Evolutionary conservation across 2,888 invertebrate genomes (phyloP).

Genomic region (Dinocampus coccinellae): DNA sequence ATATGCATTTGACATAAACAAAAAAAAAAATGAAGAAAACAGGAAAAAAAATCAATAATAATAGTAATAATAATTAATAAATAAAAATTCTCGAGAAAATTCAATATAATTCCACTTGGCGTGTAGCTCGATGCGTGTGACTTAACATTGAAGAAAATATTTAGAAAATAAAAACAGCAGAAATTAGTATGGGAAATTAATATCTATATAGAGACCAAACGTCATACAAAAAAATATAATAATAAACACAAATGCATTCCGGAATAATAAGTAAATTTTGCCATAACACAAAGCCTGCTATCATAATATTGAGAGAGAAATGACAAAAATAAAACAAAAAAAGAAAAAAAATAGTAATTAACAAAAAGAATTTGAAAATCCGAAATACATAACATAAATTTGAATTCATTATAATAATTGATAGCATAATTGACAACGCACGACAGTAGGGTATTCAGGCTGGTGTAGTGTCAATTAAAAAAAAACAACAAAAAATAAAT

Average conservation of each 20-base stretch:
- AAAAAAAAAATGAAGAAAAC: too few relatives aligned
- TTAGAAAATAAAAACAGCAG: neutral
- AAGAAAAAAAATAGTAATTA: neutral
- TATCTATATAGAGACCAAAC: too few relatives aligned
- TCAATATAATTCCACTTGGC: conserved; percentile 40
- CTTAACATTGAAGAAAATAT: conserved; percentile 15
- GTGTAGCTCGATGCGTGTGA: conserved; percentile 34
- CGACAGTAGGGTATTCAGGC: conserved; percentile 41
- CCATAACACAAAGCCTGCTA: conserved; percentile 41
- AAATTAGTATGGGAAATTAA: neutral
- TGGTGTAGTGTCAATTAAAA: conserved; percentile 44
- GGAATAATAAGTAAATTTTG: conserved; percentile 46
- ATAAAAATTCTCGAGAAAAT: conserved; percentile 25
- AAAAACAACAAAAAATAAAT: conserved; percentile 29
- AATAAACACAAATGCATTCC: conserved; percentile 41
- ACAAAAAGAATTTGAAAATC: too few relatives aligned
- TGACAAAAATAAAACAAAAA: neutral
- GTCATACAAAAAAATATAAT: neutral
- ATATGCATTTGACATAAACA: neutral
- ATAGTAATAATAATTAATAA: too few relatives aligned
- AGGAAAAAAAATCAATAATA: too few relatives aligned
- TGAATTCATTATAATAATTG: conserved; percentile 48
- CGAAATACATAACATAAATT: too few relatives aligned
- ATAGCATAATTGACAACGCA: conserved; percentile 42
- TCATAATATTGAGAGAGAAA: conserved; percentile 33